Base-by-base conservation (phyloP, 2,797 vertebrate genomes). In the Calcarius lapponicus region DNA sequence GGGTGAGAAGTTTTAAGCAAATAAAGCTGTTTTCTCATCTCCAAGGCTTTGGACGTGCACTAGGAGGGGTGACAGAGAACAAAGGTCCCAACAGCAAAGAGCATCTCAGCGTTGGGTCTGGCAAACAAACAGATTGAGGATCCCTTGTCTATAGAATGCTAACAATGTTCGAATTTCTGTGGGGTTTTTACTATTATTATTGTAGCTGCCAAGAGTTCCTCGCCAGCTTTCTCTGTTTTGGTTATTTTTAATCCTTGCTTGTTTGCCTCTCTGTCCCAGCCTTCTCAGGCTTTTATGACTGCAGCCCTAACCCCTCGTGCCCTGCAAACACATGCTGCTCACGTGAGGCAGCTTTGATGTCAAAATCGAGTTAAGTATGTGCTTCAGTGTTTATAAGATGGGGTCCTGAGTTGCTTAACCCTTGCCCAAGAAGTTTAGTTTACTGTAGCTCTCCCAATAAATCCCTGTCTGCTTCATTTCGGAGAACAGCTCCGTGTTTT, bases 171-270 rank as follows among this genome's bases (percentile, higher is more conserved):
- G 86, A 67, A 93, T 94, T 93, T 87, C 80, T 65, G 82, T 48
- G 82, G 73, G 57, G 17, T 3, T 74, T 89, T 88, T 65, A 79
- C 84, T 91, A 51, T 95, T 94, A n/a, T 95, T 96, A 47, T 78
- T 86, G 65, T 76, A 92, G 91, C 95, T 95, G 93, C 96, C 96
- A 96, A 69, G 87, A 81, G n/a, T 25, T 93, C 79, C 87, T 88
- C 3, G 94, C 94, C 95, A 96, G 95, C 81, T 87, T 71, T 80
- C 91, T 83, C 8, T 89, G 11, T 61, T 86, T 76, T 60, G 87
- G 91, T 75, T 93, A 88, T 96, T 96, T 96, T 96, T 95, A 95
- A 95, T 93, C 85, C 91, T 91, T 90, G 87, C 91, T 96, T 92
- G 72, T 95, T 95, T 96, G 84, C 3, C n/a, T 32, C 58, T 78